Evolutionary conservation across 2,888 invertebrate species (phyloP).

Genomic region (Pristionchus maxplancki): DNA sequence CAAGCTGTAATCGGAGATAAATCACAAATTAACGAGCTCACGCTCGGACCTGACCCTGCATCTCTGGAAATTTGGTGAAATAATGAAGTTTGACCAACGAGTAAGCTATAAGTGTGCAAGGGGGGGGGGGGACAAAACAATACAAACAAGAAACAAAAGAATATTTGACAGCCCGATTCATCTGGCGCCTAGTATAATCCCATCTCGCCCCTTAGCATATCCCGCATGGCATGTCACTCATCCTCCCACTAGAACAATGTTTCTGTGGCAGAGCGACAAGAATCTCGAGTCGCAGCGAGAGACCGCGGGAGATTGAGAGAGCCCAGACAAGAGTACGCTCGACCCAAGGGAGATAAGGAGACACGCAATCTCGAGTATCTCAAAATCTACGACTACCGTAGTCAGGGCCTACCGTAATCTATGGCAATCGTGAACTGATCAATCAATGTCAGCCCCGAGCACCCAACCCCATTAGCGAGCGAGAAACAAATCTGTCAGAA

Average conservation of each 20-base stretch:
- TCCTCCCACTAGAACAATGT: conserved; percentile 33
- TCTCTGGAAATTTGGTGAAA: background rate
- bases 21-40: background rate
- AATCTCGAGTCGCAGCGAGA: background rate
- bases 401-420: background rate
- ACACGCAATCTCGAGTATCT: conserved; percentile 43
- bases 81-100: no score
- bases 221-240: conserved; percentile 42
- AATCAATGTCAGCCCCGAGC: conserved; percentile 3
- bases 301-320: background rate
- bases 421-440: background rate
- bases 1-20: background rate
- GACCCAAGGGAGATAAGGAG: background rate
- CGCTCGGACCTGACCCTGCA: background rate
- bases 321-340: background rate
- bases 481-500: conserved; percentile 22
- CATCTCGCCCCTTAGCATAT: background rate
- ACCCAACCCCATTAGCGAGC: background rate
- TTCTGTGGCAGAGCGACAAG: conserved; percentile 1
- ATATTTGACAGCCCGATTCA: background rate
- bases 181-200: conserved; percentile 14
- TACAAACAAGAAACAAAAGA: background rate
- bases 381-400: background rate
- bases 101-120: no score
- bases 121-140: no score